Evolutionary conservation across 2,888 invertebrate genomes (phyloP).

Genomic region (Marasmarcha lunaedactyla): DNA sequence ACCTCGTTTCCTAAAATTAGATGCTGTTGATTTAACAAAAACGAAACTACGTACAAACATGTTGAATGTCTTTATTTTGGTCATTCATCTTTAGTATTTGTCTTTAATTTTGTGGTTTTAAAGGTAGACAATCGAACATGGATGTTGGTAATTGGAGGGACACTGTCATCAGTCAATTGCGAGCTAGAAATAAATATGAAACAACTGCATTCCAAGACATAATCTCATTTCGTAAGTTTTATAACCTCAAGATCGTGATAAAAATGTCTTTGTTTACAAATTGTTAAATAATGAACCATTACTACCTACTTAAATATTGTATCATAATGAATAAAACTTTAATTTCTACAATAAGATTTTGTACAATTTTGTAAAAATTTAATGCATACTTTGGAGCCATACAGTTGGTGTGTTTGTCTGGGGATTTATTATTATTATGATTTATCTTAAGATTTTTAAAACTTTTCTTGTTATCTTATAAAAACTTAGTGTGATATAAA

Average conservation of each 20-base stretch:
- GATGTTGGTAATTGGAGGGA: constrained; percentile 75
- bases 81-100: no score
- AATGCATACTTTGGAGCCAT: no score
- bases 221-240: constrained; percentile 82
- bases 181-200: constrained; percentile 81
- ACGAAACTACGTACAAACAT: no score
- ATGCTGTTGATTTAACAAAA: no score
- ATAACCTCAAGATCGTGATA: constrained; percentile 29
- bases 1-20: no score
- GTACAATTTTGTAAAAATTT: no score
- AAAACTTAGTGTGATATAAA: no score
- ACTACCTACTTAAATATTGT: background rate
- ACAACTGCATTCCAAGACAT: constrained; percentile 83
- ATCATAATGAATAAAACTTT: background rate
- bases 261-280: constrained; percentile 22
- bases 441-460: background rate
- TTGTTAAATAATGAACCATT: constrained; percentile 1
- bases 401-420: no score
- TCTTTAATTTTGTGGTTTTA: background rate
- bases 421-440: no score
- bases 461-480: no score
- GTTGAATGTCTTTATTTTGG: no score
- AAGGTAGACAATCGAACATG: constrained; percentile 23
- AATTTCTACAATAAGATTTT: background rate
- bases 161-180: constrained; percentile 76